Evolutionary conservation across 1,140 invertebrate species (phyloP).

Genomic region (Scaptomyza hsui): DNA sequence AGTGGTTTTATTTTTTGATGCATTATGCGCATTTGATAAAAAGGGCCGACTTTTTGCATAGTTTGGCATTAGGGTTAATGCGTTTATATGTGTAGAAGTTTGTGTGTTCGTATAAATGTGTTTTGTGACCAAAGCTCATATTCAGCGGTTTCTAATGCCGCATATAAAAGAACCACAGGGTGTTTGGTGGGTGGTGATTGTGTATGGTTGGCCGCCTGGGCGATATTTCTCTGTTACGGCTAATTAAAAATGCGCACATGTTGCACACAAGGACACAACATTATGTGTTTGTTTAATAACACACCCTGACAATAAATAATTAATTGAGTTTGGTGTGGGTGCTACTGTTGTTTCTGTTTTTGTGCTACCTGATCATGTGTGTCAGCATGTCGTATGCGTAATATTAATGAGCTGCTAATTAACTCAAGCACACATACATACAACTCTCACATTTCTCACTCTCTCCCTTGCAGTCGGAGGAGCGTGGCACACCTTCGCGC

Average conservation of each 20-base stretch:
- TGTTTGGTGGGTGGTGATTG: not conserved
- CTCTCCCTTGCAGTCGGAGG: conserved; percentile 85
- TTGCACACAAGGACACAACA: conserved; percentile 55
- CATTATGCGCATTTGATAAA: conserved; percentile 44
- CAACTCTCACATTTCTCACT: not conserved
- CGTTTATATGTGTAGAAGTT: conserved; percentile 51
- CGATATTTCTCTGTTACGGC: conserved; percentile 21
- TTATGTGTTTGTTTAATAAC: conserved; percentile 41
- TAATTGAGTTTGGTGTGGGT: conserved; percentile 54
- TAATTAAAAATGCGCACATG: conserved; percentile 75
- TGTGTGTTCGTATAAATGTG: not conserved
- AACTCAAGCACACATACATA: conserved; percentile 41
- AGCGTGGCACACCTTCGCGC: conserved; percentile 85
- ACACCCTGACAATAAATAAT: conserved; percentile 67
- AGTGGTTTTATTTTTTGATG: conserved; percentile 6
- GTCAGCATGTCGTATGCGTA: conserved; percentile 68
- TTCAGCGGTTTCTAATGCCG: conserved; percentile 51
- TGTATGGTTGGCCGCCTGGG: conserved; percentile 17
- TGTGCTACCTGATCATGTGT: conserved; percentile 53
- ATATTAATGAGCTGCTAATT: conserved; percentile 78
- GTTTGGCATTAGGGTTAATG: conserved; percentile 67
- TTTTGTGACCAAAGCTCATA: conserved; percentile 23
- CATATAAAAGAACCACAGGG: conserved; percentile 38
- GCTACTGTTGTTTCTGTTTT: conserved; percentile 9
- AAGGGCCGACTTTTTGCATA: conserved; percentile 47